These are phyloP conservation scores for Rhea americana DNA, from an alignment of 2,113 vertebrate genomes.

Conservation along the genomic window DNA sequence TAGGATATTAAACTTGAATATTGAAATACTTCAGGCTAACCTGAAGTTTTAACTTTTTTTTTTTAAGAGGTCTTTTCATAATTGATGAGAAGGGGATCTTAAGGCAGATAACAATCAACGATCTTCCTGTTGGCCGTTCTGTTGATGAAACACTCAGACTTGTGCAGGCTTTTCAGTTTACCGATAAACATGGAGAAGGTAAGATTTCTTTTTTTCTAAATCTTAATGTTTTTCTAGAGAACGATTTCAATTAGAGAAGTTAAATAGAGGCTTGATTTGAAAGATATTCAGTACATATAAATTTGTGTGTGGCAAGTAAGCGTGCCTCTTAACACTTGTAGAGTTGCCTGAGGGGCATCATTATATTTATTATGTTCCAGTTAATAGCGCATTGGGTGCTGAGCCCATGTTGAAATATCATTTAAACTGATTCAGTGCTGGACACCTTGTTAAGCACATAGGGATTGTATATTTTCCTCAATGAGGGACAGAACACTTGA, in stretches of 20 bases:
- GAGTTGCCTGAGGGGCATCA: not conserved
- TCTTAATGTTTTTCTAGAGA: not conserved
- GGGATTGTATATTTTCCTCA: not conserved
- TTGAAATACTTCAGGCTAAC: not conserved
- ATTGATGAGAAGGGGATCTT: constrained; percentile 93
- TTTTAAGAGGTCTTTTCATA: constrained; percentile 92
- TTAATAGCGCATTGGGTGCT: not conserved
- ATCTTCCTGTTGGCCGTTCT: constrained; percentile 96
- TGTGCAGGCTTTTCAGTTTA: constrained; percentile 98
- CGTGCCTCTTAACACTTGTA: not conserved
- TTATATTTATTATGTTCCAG: not conserved
- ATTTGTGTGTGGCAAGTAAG: not conserved
- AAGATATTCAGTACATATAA: not conserved
- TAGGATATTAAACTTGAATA: not conserved
- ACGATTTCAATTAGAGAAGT: not conserved
- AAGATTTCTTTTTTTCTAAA: constrained; percentile 10
- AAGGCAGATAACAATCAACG: constrained; percentile 97
- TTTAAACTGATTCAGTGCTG: not conserved
- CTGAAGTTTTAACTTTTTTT: not conserved
- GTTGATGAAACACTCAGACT: constrained; percentile 94
- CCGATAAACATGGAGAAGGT: constrained; percentile 98
- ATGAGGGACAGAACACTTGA: not conserved
- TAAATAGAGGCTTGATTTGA: not conserved
- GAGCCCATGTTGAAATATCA: not conserved
- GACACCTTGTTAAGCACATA: not conserved